phyloP scores from a whole-genome alignment of 1,140 invertebrate species.

The Drosophila pectinifera region DNA sequence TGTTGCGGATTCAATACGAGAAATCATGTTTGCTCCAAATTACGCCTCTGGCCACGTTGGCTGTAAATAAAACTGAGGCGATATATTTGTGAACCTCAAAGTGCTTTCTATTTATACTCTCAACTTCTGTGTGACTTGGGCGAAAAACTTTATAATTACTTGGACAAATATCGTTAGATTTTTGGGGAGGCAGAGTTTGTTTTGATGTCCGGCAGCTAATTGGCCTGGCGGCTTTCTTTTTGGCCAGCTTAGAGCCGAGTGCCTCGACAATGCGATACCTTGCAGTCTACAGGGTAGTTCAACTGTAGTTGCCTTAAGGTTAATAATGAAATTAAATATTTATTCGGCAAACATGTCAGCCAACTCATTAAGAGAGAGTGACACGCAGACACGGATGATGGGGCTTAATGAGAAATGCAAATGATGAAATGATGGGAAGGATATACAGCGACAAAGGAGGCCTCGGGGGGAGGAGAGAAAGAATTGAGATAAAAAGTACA shows the following conservation, averaged over 20 bases:
- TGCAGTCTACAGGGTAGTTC: neutral
- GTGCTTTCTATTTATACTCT: slow-evolving; percentile 11
- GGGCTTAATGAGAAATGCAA: slow-evolving; percentile 73
- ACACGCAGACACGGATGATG: neutral
- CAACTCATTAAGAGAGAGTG: slow-evolving; percentile 13
- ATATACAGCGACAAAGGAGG: slow-evolving; percentile 33
- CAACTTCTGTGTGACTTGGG: neutral
- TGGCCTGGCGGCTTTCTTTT: neutral
- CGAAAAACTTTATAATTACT: slow-evolving; percentile 15
- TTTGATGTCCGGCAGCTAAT: slow-evolving; percentile 17
- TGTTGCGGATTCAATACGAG: slow-evolving; percentile 12
- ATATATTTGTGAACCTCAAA: slow-evolving; percentile 12
- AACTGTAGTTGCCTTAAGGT: neutral
- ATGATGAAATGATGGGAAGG: slow-evolving; percentile 69
- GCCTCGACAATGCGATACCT: too few species aligned
- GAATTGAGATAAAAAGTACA: slow-evolving; percentile 66
- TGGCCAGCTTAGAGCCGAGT: neutral
- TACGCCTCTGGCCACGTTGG: slow-evolving; percentile 2
- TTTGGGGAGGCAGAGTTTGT: neutral
- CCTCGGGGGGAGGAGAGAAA: slow-evolving; percentile 14
- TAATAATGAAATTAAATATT: slow-evolving; percentile 20
- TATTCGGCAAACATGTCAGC: slow-evolving; percentile 18
- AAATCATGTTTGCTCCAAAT: slow-evolving; percentile 30
- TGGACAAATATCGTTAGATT: slow-evolving; percentile 15
- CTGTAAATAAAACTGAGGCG: neutral